Base-by-base conservation (phyloP, 2,888 invertebrate genomes). In the Idaea aversata region DNA sequence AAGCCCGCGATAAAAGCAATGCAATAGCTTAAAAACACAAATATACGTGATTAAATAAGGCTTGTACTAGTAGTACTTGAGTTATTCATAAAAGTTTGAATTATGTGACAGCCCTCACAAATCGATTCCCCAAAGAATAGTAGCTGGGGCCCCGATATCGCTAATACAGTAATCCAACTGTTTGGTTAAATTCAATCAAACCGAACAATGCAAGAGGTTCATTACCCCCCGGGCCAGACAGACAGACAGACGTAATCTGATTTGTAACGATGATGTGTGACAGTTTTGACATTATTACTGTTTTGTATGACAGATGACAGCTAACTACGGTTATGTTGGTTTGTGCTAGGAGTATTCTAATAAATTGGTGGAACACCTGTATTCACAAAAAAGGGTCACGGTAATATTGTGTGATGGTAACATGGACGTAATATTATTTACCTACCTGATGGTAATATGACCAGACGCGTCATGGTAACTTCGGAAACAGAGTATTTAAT, bases 211-310 rank as follows among this genome's bases (percentile, higher is more conserved):
- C 72, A 66, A 70, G 57, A 71, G 73, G 72, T 81, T 79, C 79
- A 78, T 81, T 82, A 77, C 74, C 72, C 75, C 70, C 57, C 59
- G 62, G 67, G 75, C 74, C 73, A 74, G 70, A 70, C 74, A 78
- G 75, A 75, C 81, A 76, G 78, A 78, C 79, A 72, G 72, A 73
- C 75, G 68, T 84, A 83, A 86, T 85, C 81, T 77, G 79, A 83
- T 86, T 84, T 80, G 72, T 68, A 65, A 72, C 67, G 75, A 76
- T 77, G 78, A 79, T 78, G 59, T 59, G 79, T 73, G 75, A 71
- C 72, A 76, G 72, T 72, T 76, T 72, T 73, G 72, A 72, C 69
- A 70, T 74, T 72, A 75, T 76, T 76, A 69, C 68, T 72, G 70
- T 73, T 72, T 69, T 70, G 71, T 71, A 71, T 70, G 73, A 72